A percentile compares a stretch with the other conserved stretches of the same genome.
phyloP scores from a whole-genome alignment of 2,888 invertebrate species.

The Ernsta delagoae region DNA sequence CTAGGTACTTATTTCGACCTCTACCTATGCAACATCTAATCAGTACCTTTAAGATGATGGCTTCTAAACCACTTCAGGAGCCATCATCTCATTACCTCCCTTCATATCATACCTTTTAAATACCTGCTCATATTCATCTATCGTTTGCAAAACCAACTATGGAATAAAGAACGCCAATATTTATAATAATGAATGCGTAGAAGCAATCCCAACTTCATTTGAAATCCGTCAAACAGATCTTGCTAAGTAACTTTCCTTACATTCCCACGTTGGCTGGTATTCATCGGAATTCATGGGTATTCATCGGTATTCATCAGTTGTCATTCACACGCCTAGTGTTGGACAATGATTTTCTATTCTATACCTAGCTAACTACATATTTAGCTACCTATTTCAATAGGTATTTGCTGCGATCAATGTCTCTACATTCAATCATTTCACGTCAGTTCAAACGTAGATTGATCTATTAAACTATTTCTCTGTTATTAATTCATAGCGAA shows the following conservation, averaged over 20 bases:
- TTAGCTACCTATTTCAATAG: slow-evolving; percentile 6
- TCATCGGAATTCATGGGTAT: slow-evolving; percentile 41
- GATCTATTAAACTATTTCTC: slow-evolving; percentile 1
- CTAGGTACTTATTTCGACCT: too few relatives aligned
- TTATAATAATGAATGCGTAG: background rate
- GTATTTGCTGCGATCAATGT: slow-evolving; percentile 17
- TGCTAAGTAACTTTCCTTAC: slow-evolving; percentile 20
- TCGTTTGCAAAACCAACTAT: too few relatives aligned
- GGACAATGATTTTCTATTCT: slow-evolving; percentile 42
- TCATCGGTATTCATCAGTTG: slow-evolving; percentile 29
- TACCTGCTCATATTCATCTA: too few relatives aligned
- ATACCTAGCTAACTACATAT: slow-evolving; percentile 3
- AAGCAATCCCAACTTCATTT: background rate
- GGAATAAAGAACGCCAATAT: too few relatives aligned
- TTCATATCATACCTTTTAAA: too few relatives aligned
- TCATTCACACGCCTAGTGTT: slow-evolving; percentile 42
- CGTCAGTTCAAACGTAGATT: slow-evolving; percentile 10
- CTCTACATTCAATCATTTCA: slow-evolving; percentile 16
- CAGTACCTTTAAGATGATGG: too few relatives aligned
- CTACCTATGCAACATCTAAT: too few relatives aligned
- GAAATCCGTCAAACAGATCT: background rate
- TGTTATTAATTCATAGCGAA: slow-evolving; percentile 1
- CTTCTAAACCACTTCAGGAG: too few relatives aligned
- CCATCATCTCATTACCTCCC: too few relatives aligned
- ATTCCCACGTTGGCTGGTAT: slow-evolving; percentile 47